Percentiles rank a stretch among this genome's conserved stretches.
phyloP scores from a whole-genome alignment of 2,797 vertebrate genomes.

The Strix occidentalis region DNA sequence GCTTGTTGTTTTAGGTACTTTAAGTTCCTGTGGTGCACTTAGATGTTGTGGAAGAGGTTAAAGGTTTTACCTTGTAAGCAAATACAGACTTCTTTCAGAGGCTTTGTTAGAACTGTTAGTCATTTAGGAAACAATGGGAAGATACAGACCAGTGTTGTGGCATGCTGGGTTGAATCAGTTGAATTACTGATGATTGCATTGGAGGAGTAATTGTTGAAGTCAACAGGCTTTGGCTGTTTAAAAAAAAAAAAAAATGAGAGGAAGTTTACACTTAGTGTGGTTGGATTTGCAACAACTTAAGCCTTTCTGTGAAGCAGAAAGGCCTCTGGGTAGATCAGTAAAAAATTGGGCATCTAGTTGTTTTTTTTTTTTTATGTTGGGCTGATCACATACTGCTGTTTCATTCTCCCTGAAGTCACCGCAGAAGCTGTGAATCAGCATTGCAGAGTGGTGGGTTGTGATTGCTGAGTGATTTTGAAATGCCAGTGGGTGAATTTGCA shows the following conservation, averaged over 20 bases:
- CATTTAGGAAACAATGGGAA: not conserved
- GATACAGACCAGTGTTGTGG: not conserved
- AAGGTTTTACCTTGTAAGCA: not conserved
- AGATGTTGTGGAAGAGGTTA: not conserved
- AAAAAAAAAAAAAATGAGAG: not conserved
- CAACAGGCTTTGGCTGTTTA: not conserved
- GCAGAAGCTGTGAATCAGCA: not conserved
- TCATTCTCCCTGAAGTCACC: not conserved
- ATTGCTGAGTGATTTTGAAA: not conserved
- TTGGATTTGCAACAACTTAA: not conserved
- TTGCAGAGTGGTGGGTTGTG: not conserved
- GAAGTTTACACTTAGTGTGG: not conserved
- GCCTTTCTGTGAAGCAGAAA: not conserved
- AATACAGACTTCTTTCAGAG: not conserved
- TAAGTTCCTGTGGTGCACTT: not conserved
- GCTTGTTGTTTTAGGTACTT: not conserved
- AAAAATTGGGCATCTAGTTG: not conserved
- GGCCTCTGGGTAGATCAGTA: not conserved
- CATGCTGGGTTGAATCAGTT: not conserved
- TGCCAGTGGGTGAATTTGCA: not conserved
- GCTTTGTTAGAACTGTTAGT: not conserved
- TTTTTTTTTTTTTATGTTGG: not conserved
- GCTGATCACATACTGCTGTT: not conserved
- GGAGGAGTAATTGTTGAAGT: not conserved
- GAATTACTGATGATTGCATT: not conserved